Base-by-base conservation (phyloP, 2,797 vertebrate species). In the Leptoclinus maculatus region DNA sequence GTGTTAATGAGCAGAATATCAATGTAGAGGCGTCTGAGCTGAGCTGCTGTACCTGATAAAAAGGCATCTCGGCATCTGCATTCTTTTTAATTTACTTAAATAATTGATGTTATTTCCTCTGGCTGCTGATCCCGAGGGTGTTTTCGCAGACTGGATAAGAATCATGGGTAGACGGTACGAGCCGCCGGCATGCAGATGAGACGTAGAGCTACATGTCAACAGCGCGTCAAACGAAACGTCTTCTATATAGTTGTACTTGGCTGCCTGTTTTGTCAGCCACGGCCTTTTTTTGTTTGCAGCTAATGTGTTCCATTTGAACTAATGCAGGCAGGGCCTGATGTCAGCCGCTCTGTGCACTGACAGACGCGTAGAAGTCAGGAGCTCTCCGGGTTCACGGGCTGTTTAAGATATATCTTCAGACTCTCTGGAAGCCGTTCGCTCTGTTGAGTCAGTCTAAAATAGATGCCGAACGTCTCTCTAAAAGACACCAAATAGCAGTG, bases 361-460 rank as follows among this genome's bases (percentile, higher is more conserved):
- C 63, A 17, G 72, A 69, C 63, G 12, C 76, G 89, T 76, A 83
- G 23, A 83, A 68, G 78, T 63, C 69, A 34, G 3, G 66, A 73
- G 87, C 79, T 87, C 71, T 83, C 80, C 66, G 80, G 71, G 77
- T 84, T 84, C 79, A 41, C 0, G 47, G 67, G 67, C 74, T 85
- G 82, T 78, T 83, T 68, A 60, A 82, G 56, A 86, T 79, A 69
- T 78, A 86, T 82, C 79, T 82, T 36, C 83, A 84, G 80, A 74
- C 79, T 29, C 66, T 80, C 66, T 56, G 76, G 76, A 82, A 85
- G 82, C 77, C 75, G 74, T 66, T 66, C 29, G 29, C 63, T 29
- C 62, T 8, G 47, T 79, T 53, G 74, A 90, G 80, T 78, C 69
- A 86, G 80, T 78, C 69, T 67, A 49, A 88, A 86, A 86, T 79